phyloP scores from a whole-genome alignment of 1,140 invertebrate genomes.

The Neotoxoptera formosana region DNA sequence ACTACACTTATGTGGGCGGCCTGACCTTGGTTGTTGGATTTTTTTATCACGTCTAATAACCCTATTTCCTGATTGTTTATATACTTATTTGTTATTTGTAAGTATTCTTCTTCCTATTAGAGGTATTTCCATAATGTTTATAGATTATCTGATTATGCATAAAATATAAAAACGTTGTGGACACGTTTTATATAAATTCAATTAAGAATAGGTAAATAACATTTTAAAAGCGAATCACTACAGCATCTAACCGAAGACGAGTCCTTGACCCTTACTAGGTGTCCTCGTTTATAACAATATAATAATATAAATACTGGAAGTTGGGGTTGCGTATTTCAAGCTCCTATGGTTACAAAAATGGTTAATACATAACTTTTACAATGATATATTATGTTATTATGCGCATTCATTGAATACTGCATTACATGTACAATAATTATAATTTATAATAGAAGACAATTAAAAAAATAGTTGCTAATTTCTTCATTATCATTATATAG shows the following conservation, averaged over 20 bases:
- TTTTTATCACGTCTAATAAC: slow-evolving; percentile 11
- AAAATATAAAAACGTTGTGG: background rate
- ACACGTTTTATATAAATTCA: background rate
- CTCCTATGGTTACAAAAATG: background rate
- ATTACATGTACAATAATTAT: background rate
- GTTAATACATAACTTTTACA: slow-evolving; percentile 2
- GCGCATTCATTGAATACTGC: slow-evolving; percentile 24
- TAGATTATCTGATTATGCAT: background rate
- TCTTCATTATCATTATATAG: background rate
- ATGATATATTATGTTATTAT: background rate
- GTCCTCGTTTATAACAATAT: slow-evolving; percentile 15
- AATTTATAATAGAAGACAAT: background rate
- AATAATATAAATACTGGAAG: background rate
- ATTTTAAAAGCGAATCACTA: background rate
- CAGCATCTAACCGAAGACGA: background rate
- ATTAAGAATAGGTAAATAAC: background rate
- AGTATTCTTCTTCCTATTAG: background rate
- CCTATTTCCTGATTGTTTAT: slow-evolving; percentile 18
- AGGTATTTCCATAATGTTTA: background rate
- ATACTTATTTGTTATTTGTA: background rate
- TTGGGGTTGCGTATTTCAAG: slow-evolving; percentile 18
- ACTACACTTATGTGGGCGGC: slow-evolving; percentile 27
- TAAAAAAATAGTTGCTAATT: slow-evolving; percentile 18
- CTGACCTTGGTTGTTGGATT: background rate
- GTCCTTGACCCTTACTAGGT: slow-evolving; percentile 32